Evolutionary conservation across 2,888 invertebrate genomes (phyloP).

Genomic region (Rhimphoctona megacephalus): DNA sequence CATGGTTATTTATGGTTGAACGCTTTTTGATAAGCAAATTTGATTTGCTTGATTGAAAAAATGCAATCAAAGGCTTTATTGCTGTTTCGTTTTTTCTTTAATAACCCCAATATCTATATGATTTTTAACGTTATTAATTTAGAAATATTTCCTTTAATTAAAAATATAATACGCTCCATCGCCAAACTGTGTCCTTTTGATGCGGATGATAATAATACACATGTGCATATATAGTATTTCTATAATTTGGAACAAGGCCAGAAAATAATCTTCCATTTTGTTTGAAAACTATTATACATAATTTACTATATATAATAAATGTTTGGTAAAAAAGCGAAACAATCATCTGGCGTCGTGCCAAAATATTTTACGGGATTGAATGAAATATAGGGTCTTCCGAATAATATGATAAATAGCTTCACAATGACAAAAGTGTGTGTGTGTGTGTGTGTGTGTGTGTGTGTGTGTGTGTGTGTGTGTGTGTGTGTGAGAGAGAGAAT

Average conservation of each 20-base stretch:
- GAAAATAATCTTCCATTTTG: neutral
- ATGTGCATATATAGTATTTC: neutral
- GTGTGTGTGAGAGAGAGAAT: neutral
- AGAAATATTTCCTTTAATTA: neutral
- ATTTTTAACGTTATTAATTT: too few species aligned
- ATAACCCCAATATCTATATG: neutral
- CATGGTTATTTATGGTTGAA: neutral
- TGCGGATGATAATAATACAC: neutral
- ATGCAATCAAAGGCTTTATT: neutral
- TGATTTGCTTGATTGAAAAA: neutral
- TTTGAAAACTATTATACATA: neutral
- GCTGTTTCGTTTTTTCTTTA: neutral
- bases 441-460: too few species aligned
- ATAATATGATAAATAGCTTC: slow-evolving; percentile 17
- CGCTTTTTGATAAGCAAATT: neutral
- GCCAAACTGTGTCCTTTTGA: neutral
- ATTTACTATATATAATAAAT: neutral
- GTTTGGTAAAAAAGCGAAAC: slow-evolving; percentile 9
- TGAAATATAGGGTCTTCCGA: slow-evolving; percentile 26
- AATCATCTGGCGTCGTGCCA: slow-evolving; percentile 21
- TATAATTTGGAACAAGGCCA: slow-evolving; percentile 4
- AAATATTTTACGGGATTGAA: slow-evolving; percentile 18
- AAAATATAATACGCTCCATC: neutral
- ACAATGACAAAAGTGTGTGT: neutral
- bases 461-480: neutral